A percentile compares a stretch with the other conserved stretches of the same genome.
These are phyloP conservation scores for Patella vulgata DNA, from an alignment of 1,140 invertebrate species.

Conservation along the genomic window DNA sequence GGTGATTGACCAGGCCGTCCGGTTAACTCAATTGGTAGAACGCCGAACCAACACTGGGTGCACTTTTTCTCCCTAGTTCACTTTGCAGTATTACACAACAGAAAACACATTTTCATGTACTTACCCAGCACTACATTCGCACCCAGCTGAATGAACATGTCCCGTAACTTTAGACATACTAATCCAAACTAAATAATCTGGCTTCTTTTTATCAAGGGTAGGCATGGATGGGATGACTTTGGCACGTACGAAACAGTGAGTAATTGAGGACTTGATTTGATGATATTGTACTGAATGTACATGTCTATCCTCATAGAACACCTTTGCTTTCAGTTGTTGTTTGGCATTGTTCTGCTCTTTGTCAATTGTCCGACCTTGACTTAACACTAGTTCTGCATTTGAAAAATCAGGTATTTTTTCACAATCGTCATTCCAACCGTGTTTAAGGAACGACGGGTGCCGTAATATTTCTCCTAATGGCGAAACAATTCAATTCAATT, in stretches of 20 bases:
- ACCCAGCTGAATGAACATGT: too few relatives aligned
- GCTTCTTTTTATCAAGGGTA: neutral
- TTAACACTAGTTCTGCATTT: neutral
- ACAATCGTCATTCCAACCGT: neutral
- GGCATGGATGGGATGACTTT: conserved; percentile 4
- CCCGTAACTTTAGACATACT: conserved; percentile 1
- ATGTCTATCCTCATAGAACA: conserved; percentile 1
- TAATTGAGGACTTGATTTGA: neutral
- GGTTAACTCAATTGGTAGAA: too few relatives aligned
- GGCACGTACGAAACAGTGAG: conserved; percentile 1
- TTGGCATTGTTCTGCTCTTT: neutral
- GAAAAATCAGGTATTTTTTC: neutral
- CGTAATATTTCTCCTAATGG: too few relatives aligned
- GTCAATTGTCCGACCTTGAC: conserved; percentile 1
- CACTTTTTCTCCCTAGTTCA: too few relatives aligned
- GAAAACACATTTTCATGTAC: too few relatives aligned
- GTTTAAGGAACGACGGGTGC: neutral
- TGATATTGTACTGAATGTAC: conserved; percentile 8
- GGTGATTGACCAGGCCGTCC: too few relatives aligned
- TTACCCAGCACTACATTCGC: too few relatives aligned
- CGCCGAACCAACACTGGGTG: too few relatives aligned
- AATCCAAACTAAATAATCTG: conserved; percentile 3
- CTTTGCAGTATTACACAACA: too few relatives aligned
- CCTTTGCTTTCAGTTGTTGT: conserved; percentile 2
- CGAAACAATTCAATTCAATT: too few relatives aligned